Base-by-base conservation (phyloP, 2,797 vertebrate species). In the Hippopotamyrus pictus region DNA sequence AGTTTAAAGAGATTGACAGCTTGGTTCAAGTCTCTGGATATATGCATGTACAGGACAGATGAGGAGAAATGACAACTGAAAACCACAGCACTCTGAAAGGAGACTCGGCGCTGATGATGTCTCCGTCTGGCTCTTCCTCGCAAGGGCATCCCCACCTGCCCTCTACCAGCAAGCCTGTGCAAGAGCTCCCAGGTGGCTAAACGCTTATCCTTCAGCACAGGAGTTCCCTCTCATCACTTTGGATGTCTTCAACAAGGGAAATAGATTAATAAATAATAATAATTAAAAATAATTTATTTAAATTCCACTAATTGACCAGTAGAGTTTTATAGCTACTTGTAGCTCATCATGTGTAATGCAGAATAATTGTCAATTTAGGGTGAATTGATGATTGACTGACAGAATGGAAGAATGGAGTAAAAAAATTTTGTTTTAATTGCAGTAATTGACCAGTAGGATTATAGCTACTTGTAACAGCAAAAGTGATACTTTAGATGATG, bases 21-120 rank as follows among this genome's bases (percentile, higher is more conserved):
- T n/a, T 79, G 37, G 41, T 46, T 82, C 19, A 82, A 46, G 19
- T 1, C 41, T 44, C 76, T 46, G 7, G 2, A 76, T 46, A 11
- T n/a, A 11, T 46, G 37, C 19, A n/a, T 82, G 94, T 92, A 88
- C 91, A 94, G 95, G 90, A 94, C 90, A 92, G 94, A 95, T 96
- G 95, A 95, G 95, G 94, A 96, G 95, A 95, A 94, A 99, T 99
- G 98, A 97, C 97, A 94, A 98, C 95, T 96, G 97, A 99, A 95
- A 98, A 97, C 94, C 98, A 98, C 91, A 95, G 95, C 94, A 96
- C 95, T 91, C 94, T 96, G 91, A 97, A 96, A 90, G 97, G 97
- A 93, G 98, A 99, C 92, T 96, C 96, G 86, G 93, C 97, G 92
- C 92, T 97, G 94, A 96, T 97, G 93, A 95, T 97, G 92, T 96